Evolutionary conservation across 2,113 vertebrate genomes (phyloP).

Genomic region (Ornithorhynchus anatinus): DNA sequence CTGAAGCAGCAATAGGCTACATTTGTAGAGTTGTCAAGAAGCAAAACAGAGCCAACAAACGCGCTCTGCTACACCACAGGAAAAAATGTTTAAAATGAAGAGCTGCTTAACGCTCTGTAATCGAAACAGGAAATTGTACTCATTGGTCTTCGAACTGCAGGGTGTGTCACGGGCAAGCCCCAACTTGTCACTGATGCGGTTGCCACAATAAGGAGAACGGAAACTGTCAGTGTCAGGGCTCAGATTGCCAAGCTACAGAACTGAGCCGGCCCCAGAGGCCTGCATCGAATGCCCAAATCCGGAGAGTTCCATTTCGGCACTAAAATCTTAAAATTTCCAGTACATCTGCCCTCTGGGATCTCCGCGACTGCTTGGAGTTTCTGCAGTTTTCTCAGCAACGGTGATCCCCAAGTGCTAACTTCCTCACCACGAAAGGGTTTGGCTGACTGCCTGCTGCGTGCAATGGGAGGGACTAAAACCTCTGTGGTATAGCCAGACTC

Average conservation of each 20-base stretch:
- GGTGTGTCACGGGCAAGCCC: slow-evolving; percentile 41
- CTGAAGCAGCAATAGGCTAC: background rate
- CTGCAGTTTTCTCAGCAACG: too few species aligned
- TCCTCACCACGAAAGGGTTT: too few species aligned
- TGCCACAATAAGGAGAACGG: slow-evolving; percentile 49
- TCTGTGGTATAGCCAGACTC: too few species aligned
- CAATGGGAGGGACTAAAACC: too few species aligned
- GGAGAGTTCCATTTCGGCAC: background rate
- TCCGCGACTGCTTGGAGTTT: too few species aligned
- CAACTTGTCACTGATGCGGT: slow-evolving; percentile 35
- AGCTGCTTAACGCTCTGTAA: background rate
- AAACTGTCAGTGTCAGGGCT: background rate
- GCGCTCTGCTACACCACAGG: background rate
- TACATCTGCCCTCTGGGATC: background rate
- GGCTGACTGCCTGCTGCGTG: too few species aligned
- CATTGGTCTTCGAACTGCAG: background rate
- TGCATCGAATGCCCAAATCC: background rate
- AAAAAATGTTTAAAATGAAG: background rate
- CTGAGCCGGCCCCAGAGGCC: background rate
- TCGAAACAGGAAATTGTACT: slow-evolving; percentile 9
- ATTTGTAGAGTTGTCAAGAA: background rate
- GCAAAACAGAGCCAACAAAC: background rate
- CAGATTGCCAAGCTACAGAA: background rate
- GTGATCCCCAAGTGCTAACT: too few species aligned
- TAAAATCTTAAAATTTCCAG: background rate